These are phyloP conservation scores for Xanthorhoe spadicearia DNA, from an alignment of 2,888 invertebrate species.

Conservation along the genomic window DNA sequence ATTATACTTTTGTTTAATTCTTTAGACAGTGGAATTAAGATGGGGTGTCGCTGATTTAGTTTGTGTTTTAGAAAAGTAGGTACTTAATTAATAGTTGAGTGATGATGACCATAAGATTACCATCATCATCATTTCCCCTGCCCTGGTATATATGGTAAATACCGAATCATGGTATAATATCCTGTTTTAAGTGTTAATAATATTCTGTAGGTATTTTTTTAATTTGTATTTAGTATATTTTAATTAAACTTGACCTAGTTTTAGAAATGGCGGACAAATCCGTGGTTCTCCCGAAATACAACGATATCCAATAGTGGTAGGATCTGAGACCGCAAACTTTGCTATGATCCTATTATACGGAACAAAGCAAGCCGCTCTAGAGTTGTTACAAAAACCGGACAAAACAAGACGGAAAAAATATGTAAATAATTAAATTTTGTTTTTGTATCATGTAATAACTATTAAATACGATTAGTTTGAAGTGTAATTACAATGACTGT, in stretches of 20 bases:
- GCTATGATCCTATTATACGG: slow-evolving; percentile 51
- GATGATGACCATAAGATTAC: too few relatives aligned
- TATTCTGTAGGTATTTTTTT: too few relatives aligned
- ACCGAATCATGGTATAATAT: too few relatives aligned
- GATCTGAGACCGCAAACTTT: slow-evolving; percentile 44
- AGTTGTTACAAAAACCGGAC: slow-evolving; percentile 18
- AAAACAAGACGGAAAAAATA: slow-evolving; percentile 6
- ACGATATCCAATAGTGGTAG: slow-evolving; percentile 24
- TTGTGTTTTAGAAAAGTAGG: neutral
- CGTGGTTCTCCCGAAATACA: slow-evolving; percentile 22
- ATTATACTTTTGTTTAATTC: neutral
- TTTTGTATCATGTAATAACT: neutral
- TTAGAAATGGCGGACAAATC: slow-evolving; percentile 14
- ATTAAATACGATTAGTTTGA: neutral
- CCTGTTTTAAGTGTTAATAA: too few relatives aligned
- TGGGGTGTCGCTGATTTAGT: neutral
- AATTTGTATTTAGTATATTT: neutral
- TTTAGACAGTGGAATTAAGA: too few relatives aligned
- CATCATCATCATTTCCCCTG: too few relatives aligned
- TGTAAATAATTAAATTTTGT: too few relatives aligned
- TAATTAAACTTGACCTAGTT: slow-evolving; percentile 9
- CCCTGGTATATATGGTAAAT: too few relatives aligned
- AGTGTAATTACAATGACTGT: neutral
- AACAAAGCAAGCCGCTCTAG: slow-evolving; percentile 27
- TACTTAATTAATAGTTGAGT: too few relatives aligned